phyloP scores from a whole-genome alignment of 2,888 invertebrate species.

The Augochlorella aurata region DNA sequence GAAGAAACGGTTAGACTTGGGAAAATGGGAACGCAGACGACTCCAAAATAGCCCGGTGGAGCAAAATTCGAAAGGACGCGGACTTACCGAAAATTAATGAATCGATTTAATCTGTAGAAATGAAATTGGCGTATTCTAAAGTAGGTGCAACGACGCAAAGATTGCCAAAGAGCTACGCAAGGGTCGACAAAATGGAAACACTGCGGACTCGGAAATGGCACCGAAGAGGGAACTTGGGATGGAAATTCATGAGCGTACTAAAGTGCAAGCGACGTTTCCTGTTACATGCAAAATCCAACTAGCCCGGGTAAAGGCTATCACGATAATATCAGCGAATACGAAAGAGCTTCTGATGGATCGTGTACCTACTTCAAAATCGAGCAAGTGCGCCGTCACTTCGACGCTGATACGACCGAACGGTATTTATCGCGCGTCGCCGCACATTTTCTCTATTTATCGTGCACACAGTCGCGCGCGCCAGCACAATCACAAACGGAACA shows the following conservation, averaged over 20 bases:
- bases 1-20: too few relatives aligned
- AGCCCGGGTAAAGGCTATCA: not conserved
- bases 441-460: slow-evolving; percentile 37
- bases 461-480: not conserved
- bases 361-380: slow-evolving; percentile 24
- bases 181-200: too few relatives aligned
- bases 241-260: not conserved
- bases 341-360: not conserved
- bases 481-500: not conserved
- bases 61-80: not conserved
- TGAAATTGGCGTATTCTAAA: too few relatives aligned
- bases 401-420: slow-evolving; percentile 27
- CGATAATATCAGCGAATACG: slow-evolving; percentile 8
- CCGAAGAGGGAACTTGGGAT: not conserved
- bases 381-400: slow-evolving; percentile 23
- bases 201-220: not conserved
- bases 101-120: not conserved
- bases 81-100: not conserved
- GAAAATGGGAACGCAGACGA: too few relatives aligned
- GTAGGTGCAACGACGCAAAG: too few relatives aligned
- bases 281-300: not conserved
- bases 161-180: too few relatives aligned
- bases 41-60: not conserved
- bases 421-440: slow-evolving; percentile 37
- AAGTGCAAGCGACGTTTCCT: not conserved